These are phyloP conservation scores for Xanthia togata DNA, from an alignment of 2,888 invertebrate genomes.

Conservation along the genomic window DNA sequence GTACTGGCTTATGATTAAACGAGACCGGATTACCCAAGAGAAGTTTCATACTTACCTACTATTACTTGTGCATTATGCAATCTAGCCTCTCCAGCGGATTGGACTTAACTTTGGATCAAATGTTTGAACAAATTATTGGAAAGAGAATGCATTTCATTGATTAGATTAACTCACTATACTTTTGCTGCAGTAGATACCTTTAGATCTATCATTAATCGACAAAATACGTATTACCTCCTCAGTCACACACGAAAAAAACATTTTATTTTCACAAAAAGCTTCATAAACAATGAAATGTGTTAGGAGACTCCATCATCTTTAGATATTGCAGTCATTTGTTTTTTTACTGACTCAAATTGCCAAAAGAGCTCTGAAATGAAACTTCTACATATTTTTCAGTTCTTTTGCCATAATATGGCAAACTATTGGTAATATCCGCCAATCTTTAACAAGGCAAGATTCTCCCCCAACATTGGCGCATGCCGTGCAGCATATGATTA, in stretches of 20 bases:
- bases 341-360: no score
- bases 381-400: no score
- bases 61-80: constrained; percentile 71
- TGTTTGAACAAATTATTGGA: constrained; percentile 47
- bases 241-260: no score
- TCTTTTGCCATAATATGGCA: background rate
- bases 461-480: constrained; percentile 46
- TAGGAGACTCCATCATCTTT: no score
- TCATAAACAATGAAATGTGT: no score
- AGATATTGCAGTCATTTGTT: no score
- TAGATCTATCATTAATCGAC: no score
- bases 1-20: constrained; percentile 68
- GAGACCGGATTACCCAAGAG: constrained; percentile 70
- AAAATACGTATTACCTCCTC: no score
- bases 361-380: no score
- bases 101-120: constrained; percentile 48
- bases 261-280: no score
- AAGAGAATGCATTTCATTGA: constrained; percentile 18
- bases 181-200: no score
- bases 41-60: constrained; percentile 66
- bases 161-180: background rate
- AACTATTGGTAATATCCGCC: constrained; percentile 32
- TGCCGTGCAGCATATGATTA: constrained; percentile 74
- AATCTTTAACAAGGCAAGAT: constrained; percentile 33
- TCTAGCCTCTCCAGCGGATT: constrained; percentile 45